Conservation (phyloP, 2,113 vertebrate genomes). For the Tupaia tana region DNA sequence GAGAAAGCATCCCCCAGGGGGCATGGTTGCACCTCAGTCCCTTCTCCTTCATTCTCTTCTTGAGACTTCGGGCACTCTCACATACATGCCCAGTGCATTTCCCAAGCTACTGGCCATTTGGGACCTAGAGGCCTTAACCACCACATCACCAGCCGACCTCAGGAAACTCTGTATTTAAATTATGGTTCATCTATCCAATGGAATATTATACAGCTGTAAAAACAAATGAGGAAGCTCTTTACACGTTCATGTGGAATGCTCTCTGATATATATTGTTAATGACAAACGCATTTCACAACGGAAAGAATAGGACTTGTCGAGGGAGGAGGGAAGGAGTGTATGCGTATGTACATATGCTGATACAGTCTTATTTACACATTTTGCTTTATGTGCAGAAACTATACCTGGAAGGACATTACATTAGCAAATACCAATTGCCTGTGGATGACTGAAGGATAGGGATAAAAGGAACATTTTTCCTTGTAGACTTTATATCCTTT, state of each 20-base stretch:
- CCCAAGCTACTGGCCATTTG: no score
- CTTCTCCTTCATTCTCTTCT: no score
- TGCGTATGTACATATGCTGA: neutral
- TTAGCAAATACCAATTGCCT: neutral
- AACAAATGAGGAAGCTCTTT: neutral
- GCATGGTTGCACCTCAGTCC: no score
- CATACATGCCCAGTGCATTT: no score
- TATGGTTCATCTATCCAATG: neutral
- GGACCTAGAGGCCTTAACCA: no score
- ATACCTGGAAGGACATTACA: neutral
- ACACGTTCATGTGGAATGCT: neutral
- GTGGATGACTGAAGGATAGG: no score
- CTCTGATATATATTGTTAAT: neutral
- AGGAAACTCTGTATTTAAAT: neutral
- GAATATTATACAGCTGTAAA: neutral
- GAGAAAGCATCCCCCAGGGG: no score
- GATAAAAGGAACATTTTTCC: neutral
- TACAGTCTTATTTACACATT: neutral
- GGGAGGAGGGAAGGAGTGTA: neutral
- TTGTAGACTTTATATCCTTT: neutral
- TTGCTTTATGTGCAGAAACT: neutral
- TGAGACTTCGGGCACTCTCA: no score
- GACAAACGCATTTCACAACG: neutral
- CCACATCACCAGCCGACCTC: no score
- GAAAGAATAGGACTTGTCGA: neutral